Conservation (phyloP, 2,888 invertebrate genomes). For the Mesochorus sp. region DNA sequence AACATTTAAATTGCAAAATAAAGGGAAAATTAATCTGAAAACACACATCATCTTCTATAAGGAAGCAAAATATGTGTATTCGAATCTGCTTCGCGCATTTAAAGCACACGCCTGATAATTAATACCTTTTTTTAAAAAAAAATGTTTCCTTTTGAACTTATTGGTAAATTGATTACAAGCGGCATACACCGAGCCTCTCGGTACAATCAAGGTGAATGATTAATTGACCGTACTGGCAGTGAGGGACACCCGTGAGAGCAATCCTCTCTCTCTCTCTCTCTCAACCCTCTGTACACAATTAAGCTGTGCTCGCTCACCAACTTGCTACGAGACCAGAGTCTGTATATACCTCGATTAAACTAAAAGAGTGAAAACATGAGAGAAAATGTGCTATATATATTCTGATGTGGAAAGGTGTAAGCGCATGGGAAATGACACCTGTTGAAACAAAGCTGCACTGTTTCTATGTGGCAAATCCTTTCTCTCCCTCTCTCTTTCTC, state of each 20-base stretch:
- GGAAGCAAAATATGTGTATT: too few species aligned
- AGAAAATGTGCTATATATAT: background rate
- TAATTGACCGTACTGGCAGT: slow-evolving; percentile 18
- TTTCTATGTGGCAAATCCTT: too few species aligned
- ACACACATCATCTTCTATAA: too few species aligned
- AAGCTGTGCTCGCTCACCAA: background rate
- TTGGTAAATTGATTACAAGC: background rate
- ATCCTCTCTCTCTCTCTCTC: background rate
- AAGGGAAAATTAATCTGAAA: too few species aligned
- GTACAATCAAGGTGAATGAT: slow-evolving; percentile 22
- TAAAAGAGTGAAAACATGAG: background rate
- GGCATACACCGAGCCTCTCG: background rate
- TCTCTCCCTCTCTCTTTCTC: background rate
- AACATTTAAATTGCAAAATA: too few species aligned
- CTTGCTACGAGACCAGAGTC: background rate
- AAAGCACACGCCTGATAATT: too few species aligned
- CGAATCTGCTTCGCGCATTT: too few species aligned
- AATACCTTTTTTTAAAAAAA: too few species aligned
- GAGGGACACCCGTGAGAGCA: background rate
- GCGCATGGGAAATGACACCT: slow-evolving; percentile 36
- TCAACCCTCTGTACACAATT: background rate
- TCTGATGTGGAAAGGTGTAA: background rate
- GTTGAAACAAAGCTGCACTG: slow-evolving; percentile 33
- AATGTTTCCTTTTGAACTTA: background rate
- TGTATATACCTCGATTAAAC: background rate